Base-by-base conservation (phyloP, 2,888 invertebrate species). In the Euplexia lucipara region DNA sequence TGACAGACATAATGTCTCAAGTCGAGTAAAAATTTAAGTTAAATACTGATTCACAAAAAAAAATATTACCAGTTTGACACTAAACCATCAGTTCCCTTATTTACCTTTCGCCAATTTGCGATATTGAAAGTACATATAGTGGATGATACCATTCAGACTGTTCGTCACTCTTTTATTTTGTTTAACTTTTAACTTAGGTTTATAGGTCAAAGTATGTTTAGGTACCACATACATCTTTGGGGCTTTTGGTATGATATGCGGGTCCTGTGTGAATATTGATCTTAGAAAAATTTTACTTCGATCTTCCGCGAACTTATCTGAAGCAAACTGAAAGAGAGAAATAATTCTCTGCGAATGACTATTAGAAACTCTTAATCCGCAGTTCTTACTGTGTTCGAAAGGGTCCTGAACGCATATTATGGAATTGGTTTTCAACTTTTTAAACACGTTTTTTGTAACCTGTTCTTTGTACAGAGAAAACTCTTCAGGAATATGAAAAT, bases 371-470 rank as follows among this genome's bases (percentile, higher is more conserved):
- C 81, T 82, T 2, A 71, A 71, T 0, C 95, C 86, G 42, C 95
- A 84, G 80, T 96, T 97, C 56, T 93, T 91, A 52, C 86, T 90
- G 44, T 96, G 95, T 71, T 96, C 96, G 70, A 96, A 96, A 0
- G 97, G 96, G 88, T 97, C 97, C 86, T 97, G 97, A 7, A 97
- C 68, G 71, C 96, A 96, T 62, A 96, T 87, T 0, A 86, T 72
- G 1, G 88, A 81, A 12, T 92, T 83, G 0, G 86, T 70, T 63
- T 86, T 88, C 12, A 96, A 75, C 0, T 86, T 79, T 59, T 74
- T 72, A 60, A 84, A 83, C 10, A 73, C 8, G n/a, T 85, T 76
- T 3, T 68, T 63, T 9, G 44, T 42, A 1, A 91, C 53, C 67
- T 84, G 86, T 3, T 65, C 18, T 83, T 90, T 94, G 71, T 96